phyloP scores from a whole-genome alignment of 2,797 vertebrate genomes.

The Sebastiscus tertius region DNA sequence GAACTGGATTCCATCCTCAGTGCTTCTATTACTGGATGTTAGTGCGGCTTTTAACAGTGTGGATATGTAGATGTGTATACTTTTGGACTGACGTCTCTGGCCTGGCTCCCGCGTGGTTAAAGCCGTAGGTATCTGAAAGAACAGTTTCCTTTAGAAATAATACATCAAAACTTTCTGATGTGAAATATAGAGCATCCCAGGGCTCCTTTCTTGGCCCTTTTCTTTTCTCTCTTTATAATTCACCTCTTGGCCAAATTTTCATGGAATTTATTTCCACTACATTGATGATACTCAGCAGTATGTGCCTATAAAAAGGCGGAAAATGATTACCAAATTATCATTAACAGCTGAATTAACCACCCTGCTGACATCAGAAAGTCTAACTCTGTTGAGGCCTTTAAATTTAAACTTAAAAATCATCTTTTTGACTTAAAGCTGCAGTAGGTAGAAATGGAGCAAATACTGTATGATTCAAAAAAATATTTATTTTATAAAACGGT shows the following conservation, averaged over 20 bases:
- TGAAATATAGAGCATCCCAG: not conserved
- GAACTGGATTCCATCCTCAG: not conserved
- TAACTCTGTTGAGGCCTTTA: not conserved
- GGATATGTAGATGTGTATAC: not conserved
- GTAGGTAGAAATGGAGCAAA: no score
- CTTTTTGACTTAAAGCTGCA: no score
- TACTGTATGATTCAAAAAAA: no score
- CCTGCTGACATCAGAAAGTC: not conserved
- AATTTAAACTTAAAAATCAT: not conserved
- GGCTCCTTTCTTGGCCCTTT: not conserved
- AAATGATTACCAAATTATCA: not conserved
- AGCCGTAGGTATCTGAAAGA: not conserved
- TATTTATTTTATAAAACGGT: fast-evolving
- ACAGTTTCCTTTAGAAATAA: not conserved
- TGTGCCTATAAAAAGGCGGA: not conserved
- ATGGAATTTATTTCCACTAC: not conserved
- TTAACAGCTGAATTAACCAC: not conserved
- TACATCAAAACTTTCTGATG: not conserved
- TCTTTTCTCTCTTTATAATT: not conserved
- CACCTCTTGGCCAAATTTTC: not conserved
- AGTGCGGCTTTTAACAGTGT: not conserved
- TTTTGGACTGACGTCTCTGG: not conserved
- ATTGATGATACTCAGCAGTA: not conserved
- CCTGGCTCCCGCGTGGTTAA: not conserved
- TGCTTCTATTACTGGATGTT: not conserved